phyloP scores from a whole-genome alignment of 2,797 vertebrate genomes.

The Siniperca scherzeri region DNA sequence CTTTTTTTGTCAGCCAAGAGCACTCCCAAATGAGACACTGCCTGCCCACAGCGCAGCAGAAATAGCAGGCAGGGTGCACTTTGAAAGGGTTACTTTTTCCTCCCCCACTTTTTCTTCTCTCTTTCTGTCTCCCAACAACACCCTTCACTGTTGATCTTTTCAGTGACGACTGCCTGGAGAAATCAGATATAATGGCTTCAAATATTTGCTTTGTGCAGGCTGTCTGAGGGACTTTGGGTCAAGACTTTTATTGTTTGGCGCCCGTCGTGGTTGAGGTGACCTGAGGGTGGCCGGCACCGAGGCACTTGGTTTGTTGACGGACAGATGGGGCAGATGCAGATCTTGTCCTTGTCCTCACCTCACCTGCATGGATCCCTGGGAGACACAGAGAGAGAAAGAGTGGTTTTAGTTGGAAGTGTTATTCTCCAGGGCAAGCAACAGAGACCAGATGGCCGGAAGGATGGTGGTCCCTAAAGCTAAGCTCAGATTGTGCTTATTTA shows the following conservation, averaged over 20 bases:
- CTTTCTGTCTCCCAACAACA: conserved; percentile 63
- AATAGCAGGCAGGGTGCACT: conserved; percentile 82
- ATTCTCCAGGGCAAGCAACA: conserved; percentile 43
- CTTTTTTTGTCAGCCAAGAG: conserved; percentile 79
- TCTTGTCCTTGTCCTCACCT: conserved; percentile 71
- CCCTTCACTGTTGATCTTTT: conserved; percentile 75
- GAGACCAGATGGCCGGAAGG: conserved; percentile 73
- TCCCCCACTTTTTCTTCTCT: conserved; percentile 69
- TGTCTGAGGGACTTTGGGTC: conserved; percentile 59
- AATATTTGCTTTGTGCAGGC: conserved; percentile 82
- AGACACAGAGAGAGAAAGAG: conserved; percentile 61
- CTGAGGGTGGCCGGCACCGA: conserved; percentile 74
- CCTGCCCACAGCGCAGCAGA: conserved; percentile 83
- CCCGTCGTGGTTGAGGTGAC: conserved; percentile 70
- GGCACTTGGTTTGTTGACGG: conserved; percentile 68
- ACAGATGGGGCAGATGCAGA: conserved; percentile 67
- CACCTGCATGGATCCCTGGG: conserved; percentile 62
- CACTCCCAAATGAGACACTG: conserved; percentile 85
- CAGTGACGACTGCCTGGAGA: conserved; percentile 64
- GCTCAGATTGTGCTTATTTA: conserved; percentile 62
- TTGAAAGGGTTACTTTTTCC: conserved; percentile 77
- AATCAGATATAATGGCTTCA: conserved; percentile 79
- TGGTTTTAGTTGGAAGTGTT: conserved; percentile 61
- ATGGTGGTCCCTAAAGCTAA: conserved; percentile 50
- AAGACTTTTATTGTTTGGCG: conserved; percentile 74